Evolutionary conservation across 2,797 vertebrate species (phyloP).

Genomic region (Thripadectes ignobilis): DNA sequence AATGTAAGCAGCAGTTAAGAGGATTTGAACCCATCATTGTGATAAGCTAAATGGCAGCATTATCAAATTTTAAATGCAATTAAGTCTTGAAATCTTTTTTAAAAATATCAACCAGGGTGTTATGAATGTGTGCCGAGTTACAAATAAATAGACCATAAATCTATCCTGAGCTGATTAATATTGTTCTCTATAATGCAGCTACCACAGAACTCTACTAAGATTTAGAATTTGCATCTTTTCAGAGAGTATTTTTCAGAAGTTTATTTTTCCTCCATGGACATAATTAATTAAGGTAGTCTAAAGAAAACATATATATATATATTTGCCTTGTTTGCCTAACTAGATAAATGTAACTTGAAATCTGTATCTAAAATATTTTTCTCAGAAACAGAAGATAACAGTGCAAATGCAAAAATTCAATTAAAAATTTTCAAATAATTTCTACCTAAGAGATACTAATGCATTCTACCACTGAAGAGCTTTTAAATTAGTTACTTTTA

Average conservation of each 20-base stretch:
- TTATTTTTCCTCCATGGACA: not conserved
- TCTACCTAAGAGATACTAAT: not conserved
- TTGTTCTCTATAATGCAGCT: not conserved
- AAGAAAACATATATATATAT: not conserved
- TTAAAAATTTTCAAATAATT: not conserved
- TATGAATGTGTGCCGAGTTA: not conserved
- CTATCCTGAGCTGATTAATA: not conserved
- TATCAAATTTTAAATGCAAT: not conserved
- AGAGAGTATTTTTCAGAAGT: not conserved
- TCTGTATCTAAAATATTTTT: not conserved
- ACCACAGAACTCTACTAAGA: not conserved
- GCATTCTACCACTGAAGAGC: not conserved
- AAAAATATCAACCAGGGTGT: not conserved
- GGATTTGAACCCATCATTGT: not conserved
- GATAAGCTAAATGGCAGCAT: not conserved
- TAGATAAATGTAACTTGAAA: not conserved
- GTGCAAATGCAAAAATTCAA: not conserved
- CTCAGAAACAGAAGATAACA: not conserved
- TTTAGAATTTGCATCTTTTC: not conserved
- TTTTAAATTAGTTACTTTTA: not conserved
- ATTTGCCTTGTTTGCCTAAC: not conserved
- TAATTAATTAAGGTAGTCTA: not conserved
- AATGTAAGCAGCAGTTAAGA: not conserved
- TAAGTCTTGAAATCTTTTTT: not conserved
- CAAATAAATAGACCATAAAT: not conserved